Evolutionary conservation across 2,113 vertebrate species (phyloP), one percentile per base, ranked within the genome.

Genomic region (Megaceryle maxima): DNA sequence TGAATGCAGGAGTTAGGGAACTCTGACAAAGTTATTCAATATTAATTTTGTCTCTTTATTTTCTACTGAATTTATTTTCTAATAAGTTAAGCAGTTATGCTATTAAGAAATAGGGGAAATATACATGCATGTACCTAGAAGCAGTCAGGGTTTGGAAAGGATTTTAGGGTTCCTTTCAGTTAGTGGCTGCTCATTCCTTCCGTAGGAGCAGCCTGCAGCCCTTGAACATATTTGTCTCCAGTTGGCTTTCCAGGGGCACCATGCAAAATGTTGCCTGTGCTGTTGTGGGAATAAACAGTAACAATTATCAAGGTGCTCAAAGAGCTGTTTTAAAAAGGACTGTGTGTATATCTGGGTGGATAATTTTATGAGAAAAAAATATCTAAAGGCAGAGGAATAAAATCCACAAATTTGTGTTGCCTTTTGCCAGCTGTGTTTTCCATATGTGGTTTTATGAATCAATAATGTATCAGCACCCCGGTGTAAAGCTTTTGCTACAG

Each of bases 401-500:
- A 91, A 69, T 5, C 48, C 69, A 56, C 56, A 44, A 41, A 73
- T 72, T 75, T 87, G 10, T 81, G n/a, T 85, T 90, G 83, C 41
- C 26, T 92, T 86, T 94, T 94, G 63, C 67, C 67, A 88, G 70
- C 29, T 33, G 87, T 83, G 56, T 78, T 93, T 97, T 92, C 95
- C 62, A 46, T 87, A 56, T 5, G 13, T 80, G 48, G 72, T 90
- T 60, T 87, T 91, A 69, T 77, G 79, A 96, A 97, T 96, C 96
- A 89, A 94, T 96, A 92, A 80, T 8, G 48, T 94, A 88, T 95
- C 91, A 94, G 94, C 86, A 91, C 53, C 78, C 88, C 82, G 73
- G 85, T 96, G 90, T 88, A 96, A 96, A 94, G 79, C 88, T 96
- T 96, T 94, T 92, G 69, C 90, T 97, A 92, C 90, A 85, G 95